Evolutionary conservation across 2,797 vertebrate species (phyloP).

Genomic region (Tenualosa ilisha): DNA sequence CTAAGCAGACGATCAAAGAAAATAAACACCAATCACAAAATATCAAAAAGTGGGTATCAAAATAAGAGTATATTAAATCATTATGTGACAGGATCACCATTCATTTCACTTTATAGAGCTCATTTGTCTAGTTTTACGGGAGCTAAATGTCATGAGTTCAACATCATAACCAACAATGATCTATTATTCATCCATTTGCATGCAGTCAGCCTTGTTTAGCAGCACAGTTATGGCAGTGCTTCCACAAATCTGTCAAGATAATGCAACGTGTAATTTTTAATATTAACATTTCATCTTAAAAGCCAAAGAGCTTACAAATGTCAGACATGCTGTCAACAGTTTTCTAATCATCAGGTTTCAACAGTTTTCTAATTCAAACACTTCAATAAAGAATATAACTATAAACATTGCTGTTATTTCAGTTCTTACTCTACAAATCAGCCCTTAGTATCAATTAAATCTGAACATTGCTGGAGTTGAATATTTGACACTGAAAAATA

Average conservation of each 20-base stretch:
- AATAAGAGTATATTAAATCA: conserved; percentile 18
- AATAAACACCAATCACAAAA: not conserved
- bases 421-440: not conserved
- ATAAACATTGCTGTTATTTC: not conserved
- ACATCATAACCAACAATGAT: not conserved
- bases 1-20: conserved; percentile 52
- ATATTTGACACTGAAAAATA: not conserved
- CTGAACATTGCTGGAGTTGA: not conserved
- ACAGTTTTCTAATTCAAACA: not conserved
- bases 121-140: not conserved
- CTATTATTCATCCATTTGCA: not conserved
- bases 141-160: not conserved
- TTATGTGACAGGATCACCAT: not conserved
- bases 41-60: conserved; percentile 6
- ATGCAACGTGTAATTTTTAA: not conserved
- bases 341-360: too few species aligned
- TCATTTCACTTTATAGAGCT: not conserved
- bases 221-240: conserved; percentile 18
- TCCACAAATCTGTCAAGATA: not conserved
- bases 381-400: not conserved
- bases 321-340: not conserved
- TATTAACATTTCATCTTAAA: not conserved
- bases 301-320: not conserved
- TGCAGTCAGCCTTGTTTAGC: not conserved
- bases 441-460: not conserved